Percentiles rank a stretch among this genome's conserved stretches.
Evolutionary conservation across 30 jellyfish, hydroid and myxozoan genomes (phyloP).

Genomic region (Aurelia sp.): DNA sequence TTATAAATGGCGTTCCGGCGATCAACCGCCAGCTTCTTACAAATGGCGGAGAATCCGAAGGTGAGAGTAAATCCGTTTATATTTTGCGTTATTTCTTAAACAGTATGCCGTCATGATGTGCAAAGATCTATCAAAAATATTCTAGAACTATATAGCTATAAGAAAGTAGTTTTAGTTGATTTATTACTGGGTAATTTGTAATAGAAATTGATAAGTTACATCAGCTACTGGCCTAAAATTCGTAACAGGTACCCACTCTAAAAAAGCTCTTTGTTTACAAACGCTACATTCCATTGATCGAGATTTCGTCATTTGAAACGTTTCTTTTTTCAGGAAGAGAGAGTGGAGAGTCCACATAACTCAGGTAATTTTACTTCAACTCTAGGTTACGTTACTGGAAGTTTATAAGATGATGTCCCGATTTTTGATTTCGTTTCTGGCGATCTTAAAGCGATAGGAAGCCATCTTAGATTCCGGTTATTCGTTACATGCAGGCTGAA

Average conservation of each 20-base stretch:
- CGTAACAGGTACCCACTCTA: neutral
- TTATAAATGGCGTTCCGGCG: conserved; percentile 54
- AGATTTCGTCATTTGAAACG: neutral
- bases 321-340: conserved; percentile 30
- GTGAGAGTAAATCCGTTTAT: conserved; percentile 32
- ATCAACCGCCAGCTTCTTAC: conserved; percentile 58
- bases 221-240: neutral
- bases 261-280: neutral
- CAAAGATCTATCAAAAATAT: no score
- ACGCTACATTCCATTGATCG: neutral
- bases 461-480: conserved; percentile 32
- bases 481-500: conserved; percentile 38
- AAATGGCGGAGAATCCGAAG: conserved; percentile 81
- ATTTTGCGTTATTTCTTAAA: neutral
- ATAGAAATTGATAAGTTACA: neutral
- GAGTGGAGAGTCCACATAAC: conserved; percentile 53
- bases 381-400: neutral
- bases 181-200: neutral
- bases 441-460: neutral
- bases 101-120: neutral
- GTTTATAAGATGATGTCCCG: no score
- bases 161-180: no score
- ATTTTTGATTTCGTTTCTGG: neutral
- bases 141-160: no score
- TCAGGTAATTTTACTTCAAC: conserved; percentile 16